Base-by-base conservation (phyloP, 92 coral and sea anemone species). In the Porites divaricata region DNA sequence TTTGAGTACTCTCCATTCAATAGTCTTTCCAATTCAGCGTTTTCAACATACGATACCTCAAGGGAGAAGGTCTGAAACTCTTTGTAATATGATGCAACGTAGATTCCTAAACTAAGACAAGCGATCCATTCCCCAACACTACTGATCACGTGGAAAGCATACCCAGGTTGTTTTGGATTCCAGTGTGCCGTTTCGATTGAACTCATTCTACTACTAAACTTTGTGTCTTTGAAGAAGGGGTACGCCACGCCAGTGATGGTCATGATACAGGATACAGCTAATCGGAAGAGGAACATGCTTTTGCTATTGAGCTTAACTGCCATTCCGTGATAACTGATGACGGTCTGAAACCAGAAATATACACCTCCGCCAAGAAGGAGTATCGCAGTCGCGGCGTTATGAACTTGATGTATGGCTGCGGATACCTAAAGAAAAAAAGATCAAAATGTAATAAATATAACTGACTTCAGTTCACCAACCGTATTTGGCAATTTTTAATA, bases 61-160 rank as follows among this genome's bases (percentile, higher is more conserved):
- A 95, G 63, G 11, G 89, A 77, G 7, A 95, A 75, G 45, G 86
- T 88, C 70, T 92, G 98, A 57, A 95, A 90, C 59, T 95, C 98
- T 58, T 78, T 63, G 81, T 84, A 92, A 54, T 89, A 95, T 45
- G 94, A 81, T 22, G 89, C 73, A 1, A 92, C 64, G 85, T 87
- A 87, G 2, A 92, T 77, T 7, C 92, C 86, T 71, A 93, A 87
- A 23, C 81, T 88, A 19, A 89, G 66, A 12, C 89, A 93, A 7
- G 94, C 95, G 21, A 89, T 65, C 98, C 98, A 95, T 76, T 95
- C 95, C 25, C 92, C 90, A 10, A 81, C 90, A 66, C 81, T 83
- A 79, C 90, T 90, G 13, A 94, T 20, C 74, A 95, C 95, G 71
- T 95, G 98, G 11, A 89, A 78, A 4, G 89, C 8, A 50, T 93